Evolutionary conservation across 2,888 invertebrate genomes (phyloP).

Genomic region (Allolobophora icterica): DNA sequence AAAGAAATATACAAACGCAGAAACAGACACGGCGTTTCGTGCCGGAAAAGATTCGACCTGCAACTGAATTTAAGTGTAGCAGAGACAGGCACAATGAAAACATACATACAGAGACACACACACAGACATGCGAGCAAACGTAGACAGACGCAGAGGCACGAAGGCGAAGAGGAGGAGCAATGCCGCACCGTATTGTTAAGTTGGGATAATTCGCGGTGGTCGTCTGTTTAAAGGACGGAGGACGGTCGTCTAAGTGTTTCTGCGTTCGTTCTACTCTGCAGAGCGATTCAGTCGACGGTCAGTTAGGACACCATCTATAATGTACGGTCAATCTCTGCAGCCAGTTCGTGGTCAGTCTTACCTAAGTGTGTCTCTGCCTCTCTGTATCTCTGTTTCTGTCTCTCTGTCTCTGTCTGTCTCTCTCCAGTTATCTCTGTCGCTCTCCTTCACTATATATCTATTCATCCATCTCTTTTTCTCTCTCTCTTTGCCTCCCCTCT

Average conservation of each 20-base stretch:
- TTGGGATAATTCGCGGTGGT: neutral
- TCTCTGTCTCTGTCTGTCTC: neutral
- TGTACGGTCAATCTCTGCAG: neutral
- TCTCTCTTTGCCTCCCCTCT: neutral
- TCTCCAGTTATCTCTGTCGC: neutral
- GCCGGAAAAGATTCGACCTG: neutral
- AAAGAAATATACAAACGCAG: neutral
- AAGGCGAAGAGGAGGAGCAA: neutral
- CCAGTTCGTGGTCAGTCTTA: neutral
- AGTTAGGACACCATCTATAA: neutral
- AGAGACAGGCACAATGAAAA: neutral
- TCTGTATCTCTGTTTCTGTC: neutral
- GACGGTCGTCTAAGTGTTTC: conserved; percentile 8
- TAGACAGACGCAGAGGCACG: neutral
- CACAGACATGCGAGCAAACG: neutral
- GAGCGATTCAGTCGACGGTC: neutral
- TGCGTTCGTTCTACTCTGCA: neutral
- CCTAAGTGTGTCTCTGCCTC: neutral
- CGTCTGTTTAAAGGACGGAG: neutral
- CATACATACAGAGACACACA: neutral
- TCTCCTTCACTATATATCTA: neutral
- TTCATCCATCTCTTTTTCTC: neutral
- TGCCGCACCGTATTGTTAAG: neutral
- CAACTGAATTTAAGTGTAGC: neutral
- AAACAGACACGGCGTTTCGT: neutral